phyloP scores from a whole-genome alignment of 2,113 vertebrate species.

The Nannospalax galili region DNA sequence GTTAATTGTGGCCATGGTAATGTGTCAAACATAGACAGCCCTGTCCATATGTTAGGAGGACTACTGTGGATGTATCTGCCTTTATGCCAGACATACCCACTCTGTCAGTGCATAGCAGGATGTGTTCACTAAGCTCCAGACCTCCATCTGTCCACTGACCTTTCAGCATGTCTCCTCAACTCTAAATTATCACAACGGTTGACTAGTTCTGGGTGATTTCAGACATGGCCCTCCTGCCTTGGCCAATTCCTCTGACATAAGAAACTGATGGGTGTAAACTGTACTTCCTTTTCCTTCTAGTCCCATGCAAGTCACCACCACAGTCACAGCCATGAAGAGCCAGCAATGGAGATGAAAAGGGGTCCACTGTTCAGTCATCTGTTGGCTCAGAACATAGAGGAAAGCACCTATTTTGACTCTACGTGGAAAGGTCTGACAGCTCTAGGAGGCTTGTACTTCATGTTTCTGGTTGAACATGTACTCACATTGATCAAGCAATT shows the following conservation, averaged over 20 bases:
- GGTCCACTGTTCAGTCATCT: slow-evolving; percentile 83
- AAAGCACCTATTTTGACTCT: slow-evolving; percentile 89
- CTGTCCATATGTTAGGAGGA: not conserved
- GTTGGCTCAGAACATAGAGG: slow-evolving; percentile 84
- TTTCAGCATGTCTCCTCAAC: not conserved
- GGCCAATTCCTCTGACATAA: not conserved
- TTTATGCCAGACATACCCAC: not conserved
- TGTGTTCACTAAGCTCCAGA: not conserved
- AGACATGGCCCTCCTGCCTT: not conserved
- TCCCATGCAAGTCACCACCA: slow-evolving; percentile 90
- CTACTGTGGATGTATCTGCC: not conserved
- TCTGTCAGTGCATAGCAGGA: not conserved
- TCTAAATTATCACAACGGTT: not conserved
- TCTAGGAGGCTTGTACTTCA: slow-evolving; percentile 95
- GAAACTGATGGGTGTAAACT: slow-evolving; percentile 54
- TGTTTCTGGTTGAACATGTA: slow-evolving; percentile 98
- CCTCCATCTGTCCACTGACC: not conserved
- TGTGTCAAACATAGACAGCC: not conserved
- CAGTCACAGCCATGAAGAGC: slow-evolving; percentile 86
- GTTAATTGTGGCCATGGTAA: not conserved
- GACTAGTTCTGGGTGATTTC: slow-evolving; percentile 43
- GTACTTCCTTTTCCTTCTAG: slow-evolving; percentile 73
- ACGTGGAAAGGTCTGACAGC: slow-evolving; percentile 97
- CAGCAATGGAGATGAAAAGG: slow-evolving; percentile 82
- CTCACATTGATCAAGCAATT: slow-evolving; percentile 98